Evolutionary conservation across 1,140 invertebrate species (phyloP).

Genomic region (Euborellia annulipes): DNA sequence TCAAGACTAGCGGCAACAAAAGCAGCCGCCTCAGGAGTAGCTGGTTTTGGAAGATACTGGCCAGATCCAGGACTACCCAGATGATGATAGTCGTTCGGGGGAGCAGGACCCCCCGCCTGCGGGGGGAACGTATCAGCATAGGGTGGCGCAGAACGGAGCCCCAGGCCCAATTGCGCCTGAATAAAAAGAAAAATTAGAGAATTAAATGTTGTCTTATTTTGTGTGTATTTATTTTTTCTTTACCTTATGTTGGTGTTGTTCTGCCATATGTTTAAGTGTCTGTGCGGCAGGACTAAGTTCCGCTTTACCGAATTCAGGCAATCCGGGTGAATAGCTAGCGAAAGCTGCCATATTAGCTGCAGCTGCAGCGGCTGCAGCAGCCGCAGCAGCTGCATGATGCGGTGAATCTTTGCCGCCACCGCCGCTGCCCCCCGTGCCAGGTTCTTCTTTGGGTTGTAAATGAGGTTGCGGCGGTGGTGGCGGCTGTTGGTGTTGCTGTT

Average conservation of each 20-base stretch:
- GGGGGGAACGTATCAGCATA: slow-evolving; percentile 1
- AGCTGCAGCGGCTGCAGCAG: slow-evolving; percentile 14
- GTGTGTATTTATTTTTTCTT: too few relatives aligned
- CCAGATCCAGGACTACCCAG: too few relatives aligned
- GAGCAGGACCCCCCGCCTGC: slow-evolving; percentile 16
- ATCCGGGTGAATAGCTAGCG: slow-evolving; percentile 7
- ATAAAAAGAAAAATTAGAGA: too few relatives aligned
- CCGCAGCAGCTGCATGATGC: slow-evolving; percentile 11
- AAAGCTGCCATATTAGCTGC: not conserved
- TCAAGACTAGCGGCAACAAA: not conserved
- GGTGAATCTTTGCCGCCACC: not conserved
- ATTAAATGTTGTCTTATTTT: too few relatives aligned
- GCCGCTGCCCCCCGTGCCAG: not conserved
- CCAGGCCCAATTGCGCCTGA: slow-evolving; percentile 28
- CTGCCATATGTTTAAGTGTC: slow-evolving; percentile 89
- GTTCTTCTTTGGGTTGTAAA: not conserved
- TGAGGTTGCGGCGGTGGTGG: slow-evolving; percentile 17
- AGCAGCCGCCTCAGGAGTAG: too few relatives aligned
- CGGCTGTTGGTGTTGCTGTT: slow-evolving; percentile 27
- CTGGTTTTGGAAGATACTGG: too few relatives aligned
- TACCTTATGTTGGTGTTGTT: slow-evolving; percentile 79
- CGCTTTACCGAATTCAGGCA: slow-evolving; percentile 34
- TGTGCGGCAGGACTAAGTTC: slow-evolving; percentile 78
- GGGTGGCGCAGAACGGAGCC: slow-evolving; percentile 13
- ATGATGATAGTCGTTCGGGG: slow-evolving; percentile 6